Evolutionary conservation across 2,113 vertebrate genomes (phyloP), one percentile per base, ranked within the genome.

Genomic region (Montifringilla adamsi): DNA sequence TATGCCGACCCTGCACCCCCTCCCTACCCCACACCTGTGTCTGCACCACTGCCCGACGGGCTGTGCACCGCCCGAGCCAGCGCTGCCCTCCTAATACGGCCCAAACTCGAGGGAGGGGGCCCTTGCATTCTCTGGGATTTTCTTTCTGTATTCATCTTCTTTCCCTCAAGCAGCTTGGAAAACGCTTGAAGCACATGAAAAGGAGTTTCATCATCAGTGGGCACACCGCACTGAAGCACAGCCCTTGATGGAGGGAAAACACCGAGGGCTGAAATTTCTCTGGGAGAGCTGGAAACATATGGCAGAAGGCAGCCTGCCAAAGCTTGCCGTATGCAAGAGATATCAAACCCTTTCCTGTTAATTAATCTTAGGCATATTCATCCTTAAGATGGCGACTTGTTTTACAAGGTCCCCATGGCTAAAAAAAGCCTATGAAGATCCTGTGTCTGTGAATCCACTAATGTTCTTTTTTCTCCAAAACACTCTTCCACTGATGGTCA

Each of bases 71-170:
- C 46, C 1, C 16, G 16, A 14, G 26, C 33, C 46, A 5, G 5
- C 7, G 1, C 46, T 6, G 23, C 33, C 33, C 39, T 16, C 7
- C 56, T 5, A 1, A 10, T 21, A 6, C 1, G 1, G 10, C 7
- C 55, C 26, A n/a, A 35, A 43, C n/a, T 5, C 1, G 0, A 52
- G 14, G 13, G 16, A 35, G 4, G 10, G 0, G 1, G 9, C 20
- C 4, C 0, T 10, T 10, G 0, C 37, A 7, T 10, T 6, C 3
- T 3, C n/a, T 12, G 24, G 2, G 2, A 1, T 1, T 50, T 58
- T 53, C 37, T 14, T 50, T 31, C 37, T 31, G 2, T 24, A 18
- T 30, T 33, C 35, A 2, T 27, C 53, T 41, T 53, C 69, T 27
- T 72, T 28, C 69, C 52, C 27, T 13, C 4, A 6, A 7, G 2